A percentile compares a stretch with the other conserved stretches of the same genome.
Evolutionary conservation across 2,888 invertebrate genomes (phyloP).

Genomic region (Sphaerophoria taeniata): DNA sequence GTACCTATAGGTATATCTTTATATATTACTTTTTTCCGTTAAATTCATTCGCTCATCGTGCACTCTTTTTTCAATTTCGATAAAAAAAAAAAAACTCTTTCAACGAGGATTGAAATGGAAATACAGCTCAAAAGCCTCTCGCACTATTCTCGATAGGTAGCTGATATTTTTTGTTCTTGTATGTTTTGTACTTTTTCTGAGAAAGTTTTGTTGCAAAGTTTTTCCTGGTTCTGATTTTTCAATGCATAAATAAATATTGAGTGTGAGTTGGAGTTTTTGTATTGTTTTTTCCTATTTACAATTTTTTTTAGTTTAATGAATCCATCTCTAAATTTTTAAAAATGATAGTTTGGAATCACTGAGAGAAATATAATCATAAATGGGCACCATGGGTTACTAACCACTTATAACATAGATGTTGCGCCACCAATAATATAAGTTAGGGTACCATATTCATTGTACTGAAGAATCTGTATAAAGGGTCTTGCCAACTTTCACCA

Average conservation of each 20-base stretch:
- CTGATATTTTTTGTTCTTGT: conserved; percentile 34
- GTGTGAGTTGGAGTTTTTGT: conserved; percentile 64
- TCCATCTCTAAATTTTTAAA: no score
- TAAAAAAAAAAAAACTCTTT: conserved; percentile 42
- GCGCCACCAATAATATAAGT: no score
- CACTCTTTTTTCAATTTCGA: conserved; percentile 63
- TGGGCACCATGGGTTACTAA: no score
- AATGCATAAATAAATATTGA: conserved; percentile 75
- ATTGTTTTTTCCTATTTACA: conserved; percentile 33
- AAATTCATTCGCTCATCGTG: conserved; percentile 44
- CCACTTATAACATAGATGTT: no score
- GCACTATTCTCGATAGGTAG: conserved; percentile 54
- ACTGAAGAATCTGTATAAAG: no score
- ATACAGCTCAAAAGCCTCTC: conserved; percentile 20
- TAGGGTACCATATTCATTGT: no score
- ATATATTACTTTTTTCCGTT: conserved; percentile 27
- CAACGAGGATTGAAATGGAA: conserved; percentile 25
- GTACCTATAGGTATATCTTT: neutral
- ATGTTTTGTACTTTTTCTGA: conserved; percentile 20
- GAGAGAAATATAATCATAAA: no score
- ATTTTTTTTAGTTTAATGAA: neutral
- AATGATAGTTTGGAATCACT: no score
- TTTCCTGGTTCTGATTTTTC: conserved; percentile 72
- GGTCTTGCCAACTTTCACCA: no score
- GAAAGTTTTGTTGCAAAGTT: conserved; percentile 62